Percentiles rank a stretch among this genome's conserved stretches.
Evolutionary conservation across 2,888 invertebrate species (phyloP).

Genomic region (Rapana venosa): DNA sequence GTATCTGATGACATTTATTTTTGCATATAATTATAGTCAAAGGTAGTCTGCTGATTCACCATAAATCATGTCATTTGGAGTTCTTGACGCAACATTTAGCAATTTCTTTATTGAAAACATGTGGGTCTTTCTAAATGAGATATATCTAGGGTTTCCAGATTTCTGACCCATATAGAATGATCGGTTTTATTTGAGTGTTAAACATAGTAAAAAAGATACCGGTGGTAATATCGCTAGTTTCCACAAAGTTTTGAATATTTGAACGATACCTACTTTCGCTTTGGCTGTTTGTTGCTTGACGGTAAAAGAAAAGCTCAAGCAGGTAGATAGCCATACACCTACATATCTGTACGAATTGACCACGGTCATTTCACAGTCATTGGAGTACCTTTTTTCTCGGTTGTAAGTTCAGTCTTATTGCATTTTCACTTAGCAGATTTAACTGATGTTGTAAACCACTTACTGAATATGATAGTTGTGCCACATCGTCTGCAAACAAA

Average conservation of each 20-base stretch:
- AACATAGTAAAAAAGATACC: not conserved
- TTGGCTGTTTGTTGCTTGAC: not conserved
- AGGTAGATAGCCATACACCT: not conserved
- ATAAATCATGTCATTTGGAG: not conserved
- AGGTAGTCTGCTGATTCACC: not conserved
- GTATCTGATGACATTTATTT: not conserved
- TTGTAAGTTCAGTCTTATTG: not conserved
- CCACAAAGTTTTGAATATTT: not conserved
- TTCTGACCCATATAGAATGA: constrained; percentile 18
- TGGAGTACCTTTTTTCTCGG: not conserved
- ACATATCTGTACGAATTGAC: not conserved
- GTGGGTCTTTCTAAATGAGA: not conserved
- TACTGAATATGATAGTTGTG: not conserved
- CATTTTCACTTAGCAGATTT: not conserved
- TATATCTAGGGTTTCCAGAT: not conserved
- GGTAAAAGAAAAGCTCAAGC: not conserved
- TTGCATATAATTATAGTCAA: not conserved
- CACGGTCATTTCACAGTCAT: not conserved
- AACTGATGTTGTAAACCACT: not conserved
- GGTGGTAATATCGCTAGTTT: not conserved
- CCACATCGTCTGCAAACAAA: constrained; percentile 6
- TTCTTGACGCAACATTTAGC: not conserved
- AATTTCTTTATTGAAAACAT: constrained; percentile 5
- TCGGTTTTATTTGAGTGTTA: constrained; percentile 15
- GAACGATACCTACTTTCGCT: not conserved